Conservation (phyloP, 2,797 vertebrate genomes). For the Podargus strigoides region DNA sequence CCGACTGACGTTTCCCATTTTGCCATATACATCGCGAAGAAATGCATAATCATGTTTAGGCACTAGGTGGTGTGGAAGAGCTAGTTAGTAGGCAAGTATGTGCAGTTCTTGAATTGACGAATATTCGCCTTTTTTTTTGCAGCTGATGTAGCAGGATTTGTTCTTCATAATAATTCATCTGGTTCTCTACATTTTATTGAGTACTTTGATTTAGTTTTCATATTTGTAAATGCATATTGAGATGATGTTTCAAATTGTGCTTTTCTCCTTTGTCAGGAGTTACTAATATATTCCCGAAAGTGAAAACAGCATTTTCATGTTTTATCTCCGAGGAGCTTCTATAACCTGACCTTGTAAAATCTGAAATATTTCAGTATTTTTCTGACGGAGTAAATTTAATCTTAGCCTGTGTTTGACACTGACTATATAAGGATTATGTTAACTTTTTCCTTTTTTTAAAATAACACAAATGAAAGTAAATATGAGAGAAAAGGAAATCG, state of each 20-base stretch:
- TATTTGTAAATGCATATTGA: not conserved
- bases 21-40: fast-evolving
- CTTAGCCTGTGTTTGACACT: not conserved
- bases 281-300: not conserved
- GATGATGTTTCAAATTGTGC: not conserved
- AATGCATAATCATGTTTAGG: not conserved
- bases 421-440: not conserved
- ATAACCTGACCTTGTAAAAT: not conserved
- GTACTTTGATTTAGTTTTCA: not conserved
- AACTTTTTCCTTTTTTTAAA: not conserved
- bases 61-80: constrained; percentile 52
- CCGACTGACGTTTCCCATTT: not conserved
- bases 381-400: not conserved
- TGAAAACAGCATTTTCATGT: not conserved
- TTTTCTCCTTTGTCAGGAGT: not conserved
- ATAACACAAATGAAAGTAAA: not conserved
- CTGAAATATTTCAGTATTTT: not conserved
- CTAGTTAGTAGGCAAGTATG: not conserved
- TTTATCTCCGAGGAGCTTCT: not conserved
- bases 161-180: not conserved
- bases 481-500: not conserved
- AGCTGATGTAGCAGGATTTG: not conserved
- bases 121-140: not conserved
- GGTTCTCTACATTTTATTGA: not conserved
- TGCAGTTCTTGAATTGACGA: not conserved